Conservation (phyloP, 2,113 vertebrate species). For the Cyanoderma ruficeps region DNA sequence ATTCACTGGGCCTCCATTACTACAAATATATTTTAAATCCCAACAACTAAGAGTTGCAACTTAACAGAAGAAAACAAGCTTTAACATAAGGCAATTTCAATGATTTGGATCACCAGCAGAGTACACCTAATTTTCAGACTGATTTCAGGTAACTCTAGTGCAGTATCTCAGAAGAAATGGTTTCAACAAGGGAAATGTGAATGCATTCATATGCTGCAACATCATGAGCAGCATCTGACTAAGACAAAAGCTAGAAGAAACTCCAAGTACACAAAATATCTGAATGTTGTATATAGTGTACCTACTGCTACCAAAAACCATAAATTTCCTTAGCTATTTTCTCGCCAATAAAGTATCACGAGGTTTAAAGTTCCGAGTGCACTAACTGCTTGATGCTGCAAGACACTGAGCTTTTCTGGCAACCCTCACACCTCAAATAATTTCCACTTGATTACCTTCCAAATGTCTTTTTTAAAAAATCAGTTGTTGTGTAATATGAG, state of each 20-base stretch:
- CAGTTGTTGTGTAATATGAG: neutral
- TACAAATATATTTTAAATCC: neutral
- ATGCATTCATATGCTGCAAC: neutral
- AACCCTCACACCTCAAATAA: neutral
- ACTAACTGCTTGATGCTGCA: neutral
- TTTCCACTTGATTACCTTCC: neutral
- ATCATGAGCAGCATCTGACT: neutral
- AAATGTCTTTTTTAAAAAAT: neutral
- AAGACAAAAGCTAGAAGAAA: neutral
- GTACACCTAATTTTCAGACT: neutral
- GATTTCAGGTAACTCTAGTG: neutral
- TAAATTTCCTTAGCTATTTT: neutral
- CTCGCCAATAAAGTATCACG: neutral
- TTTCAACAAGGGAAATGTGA: neutral
- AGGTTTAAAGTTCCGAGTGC: neutral
- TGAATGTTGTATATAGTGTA: neutral
- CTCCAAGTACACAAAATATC: neutral
- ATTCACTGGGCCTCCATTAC: neutral
- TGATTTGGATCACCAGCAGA: neutral
- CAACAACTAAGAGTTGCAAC: neutral
- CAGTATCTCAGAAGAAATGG: neutral
- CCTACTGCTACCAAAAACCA: neutral
- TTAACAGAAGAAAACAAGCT: neutral
- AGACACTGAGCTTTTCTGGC: neutral
- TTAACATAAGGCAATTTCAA: neutral